phyloP scores from a whole-genome alignment of 2,888 invertebrate genomes.

The Cerastis leucographa region DNA sequence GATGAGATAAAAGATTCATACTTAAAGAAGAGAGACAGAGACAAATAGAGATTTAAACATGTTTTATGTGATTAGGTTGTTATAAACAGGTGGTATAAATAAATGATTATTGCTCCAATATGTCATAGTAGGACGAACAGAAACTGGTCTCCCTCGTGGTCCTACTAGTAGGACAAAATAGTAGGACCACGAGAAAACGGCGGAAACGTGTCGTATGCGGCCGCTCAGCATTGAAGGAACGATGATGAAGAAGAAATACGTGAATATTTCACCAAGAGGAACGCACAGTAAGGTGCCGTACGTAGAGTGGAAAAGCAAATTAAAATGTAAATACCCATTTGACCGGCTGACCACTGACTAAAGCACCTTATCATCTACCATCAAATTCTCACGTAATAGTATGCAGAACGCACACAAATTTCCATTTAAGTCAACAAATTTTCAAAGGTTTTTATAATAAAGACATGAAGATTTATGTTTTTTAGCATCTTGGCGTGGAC shows the following conservation, averaged over 20 bases:
- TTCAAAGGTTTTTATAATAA: constrained; percentile 59
- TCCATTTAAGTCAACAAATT: constrained; percentile 54
- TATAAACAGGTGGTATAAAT: too few species aligned
- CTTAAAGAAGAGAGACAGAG: not conserved
- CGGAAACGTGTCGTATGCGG: too few species aligned
- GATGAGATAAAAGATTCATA: not conserved
- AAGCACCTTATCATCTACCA: constrained; percentile 43
- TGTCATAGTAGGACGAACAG: too few species aligned
- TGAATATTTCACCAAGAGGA: not conserved
- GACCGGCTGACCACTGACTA: constrained; percentile 20
- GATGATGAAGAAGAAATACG: not conserved
- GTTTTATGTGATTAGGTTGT: too few species aligned
- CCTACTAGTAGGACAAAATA: too few species aligned
- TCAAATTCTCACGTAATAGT: constrained; percentile 42
- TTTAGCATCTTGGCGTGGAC: constrained; percentile 45
- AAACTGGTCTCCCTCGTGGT: too few species aligned
- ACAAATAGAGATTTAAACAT: not conserved
- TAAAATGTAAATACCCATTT: not conserved
- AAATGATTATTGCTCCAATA: too few species aligned
- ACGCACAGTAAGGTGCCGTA: not conserved
- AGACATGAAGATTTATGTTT: constrained; percentile 62
- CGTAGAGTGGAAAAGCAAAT: not conserved
- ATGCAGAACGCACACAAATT: constrained; percentile 55
- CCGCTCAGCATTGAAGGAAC: not conserved
- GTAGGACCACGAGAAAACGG: too few species aligned